Base-by-base conservation (phyloP, 2,113 vertebrate species). In the Ophthalmolycus amberensis region DNA sequence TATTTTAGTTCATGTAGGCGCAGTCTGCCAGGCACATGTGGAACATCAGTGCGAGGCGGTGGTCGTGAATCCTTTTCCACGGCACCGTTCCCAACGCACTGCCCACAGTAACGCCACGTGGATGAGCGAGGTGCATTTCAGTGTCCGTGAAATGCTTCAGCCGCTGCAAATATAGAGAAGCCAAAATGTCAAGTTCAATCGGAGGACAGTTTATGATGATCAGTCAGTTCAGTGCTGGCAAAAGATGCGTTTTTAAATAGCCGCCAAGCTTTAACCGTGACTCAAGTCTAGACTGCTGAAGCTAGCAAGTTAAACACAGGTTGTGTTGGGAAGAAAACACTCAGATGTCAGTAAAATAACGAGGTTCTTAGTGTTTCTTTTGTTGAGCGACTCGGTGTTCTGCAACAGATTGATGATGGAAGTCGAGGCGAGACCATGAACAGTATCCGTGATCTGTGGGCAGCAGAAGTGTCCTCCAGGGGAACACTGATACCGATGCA, bases 21-120 rank as follows among this genome's bases (percentile, higher is more conserved):
- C 12, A n/a, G 37, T 27, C 7, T 34, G 32, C 2, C 38, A 2
- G 34, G 48, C 64, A 44, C 4, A 32, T 9, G 38, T 70, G 58
- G 50, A 59, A n/a, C 32, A 18, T 37, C 15, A 50, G 42, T 20
- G 38, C 34, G 25, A 76, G 25, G 46, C 29, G 32, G 40, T 32
- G 65, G 52, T 75, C 34, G 79, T 82, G 44, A 66, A 75, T 82
- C 66, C 58, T 71, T 42, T 73, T 42, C 34, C 34, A 82, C 12
- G 56, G 68, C 1, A 1, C 44, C 12, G 14, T 20, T 52, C 50
- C 2, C 50, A 7, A 15, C 27, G 32, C 64, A 18, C 38, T 4
- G 64, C 14, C 8, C 38, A 16, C 22, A 42, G 3, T 27, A n/a
- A 11, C 20, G 46, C 29, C 46, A 70, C 12, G 15, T 38, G 32